phyloP scores from a whole-genome alignment of 2,113 vertebrate genomes.

The Vulpes ferrilata region DNA sequence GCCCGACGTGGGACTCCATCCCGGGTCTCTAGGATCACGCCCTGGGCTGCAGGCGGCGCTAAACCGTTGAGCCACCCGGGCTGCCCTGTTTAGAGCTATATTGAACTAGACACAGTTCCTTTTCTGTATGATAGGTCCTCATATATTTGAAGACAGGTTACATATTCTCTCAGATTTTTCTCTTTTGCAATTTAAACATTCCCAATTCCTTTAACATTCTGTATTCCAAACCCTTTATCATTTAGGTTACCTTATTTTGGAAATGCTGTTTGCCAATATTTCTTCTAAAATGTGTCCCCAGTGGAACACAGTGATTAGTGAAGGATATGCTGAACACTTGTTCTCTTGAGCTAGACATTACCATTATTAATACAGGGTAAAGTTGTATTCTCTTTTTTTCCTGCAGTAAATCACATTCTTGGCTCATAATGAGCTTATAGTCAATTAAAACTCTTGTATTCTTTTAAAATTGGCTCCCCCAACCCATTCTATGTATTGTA shows the following conservation, averaged over 20 bases:
- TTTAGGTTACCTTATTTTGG: background rate
- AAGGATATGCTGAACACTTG: background rate
- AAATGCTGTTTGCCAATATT: background rate
- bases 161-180: constrained; percentile 48
- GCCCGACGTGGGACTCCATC: no score
- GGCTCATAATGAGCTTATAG: background rate
- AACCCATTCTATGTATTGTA: background rate
- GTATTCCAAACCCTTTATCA: background rate
- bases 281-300: background rate
- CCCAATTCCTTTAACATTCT: background rate
- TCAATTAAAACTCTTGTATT: background rate
- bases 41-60: no score
- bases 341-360: background rate
- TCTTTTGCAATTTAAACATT: background rate
- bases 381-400: background rate
- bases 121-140: background rate
- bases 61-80: no score
- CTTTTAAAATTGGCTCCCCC: background rate
- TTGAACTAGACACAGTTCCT: constrained; percentile 26
- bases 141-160: constrained; percentile 33
- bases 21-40: no score
- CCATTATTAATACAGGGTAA: constrained; percentile 1
- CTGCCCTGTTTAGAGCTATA: background rate
- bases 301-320: background rate
- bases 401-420: background rate